Base-by-base conservation (phyloP, 2,113 vertebrate species). In the Spermophilus dauricus region DNA sequence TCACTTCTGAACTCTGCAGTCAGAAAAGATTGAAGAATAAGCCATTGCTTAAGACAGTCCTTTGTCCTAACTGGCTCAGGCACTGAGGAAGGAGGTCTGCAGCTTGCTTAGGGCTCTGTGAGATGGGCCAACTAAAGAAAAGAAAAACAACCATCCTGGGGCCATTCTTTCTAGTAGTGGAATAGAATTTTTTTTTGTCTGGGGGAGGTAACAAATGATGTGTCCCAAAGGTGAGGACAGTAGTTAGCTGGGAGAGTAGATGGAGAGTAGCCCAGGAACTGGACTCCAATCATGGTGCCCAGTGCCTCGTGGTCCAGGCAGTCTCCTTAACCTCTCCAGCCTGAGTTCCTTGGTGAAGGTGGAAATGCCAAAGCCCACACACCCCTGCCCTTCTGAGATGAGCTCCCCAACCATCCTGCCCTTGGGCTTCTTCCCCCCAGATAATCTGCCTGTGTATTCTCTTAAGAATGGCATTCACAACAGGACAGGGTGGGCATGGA, bases 61-160 rank as follows among this genome's bases (percentile, higher is more conserved):
- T 32, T 1, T 8, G 30, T 32, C 12, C 34, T 0, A 0, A 5
- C 18, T 26, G n/a, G 13, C 51, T 53, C 28, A 30, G 16, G 11
- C 34, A 34, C 8, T 0, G 17, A 17, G 48, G 7, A 9, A 13
- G 32, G 30, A 12, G 53, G 13, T 53, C 42, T 2, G 5, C 22
- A 42, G n/a, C 37, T 16, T 4, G 10, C 0, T 13, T 22, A 20
- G 37, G 20, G 14, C 5, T 18, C 24, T 34, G 24, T 63, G 51
- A 34, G 39, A 80, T 4, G 48, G 16, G 42, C 37, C 4, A 2
- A 53, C 58, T 51, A 28, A 67, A 37, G 72, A 34, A 48, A 67
- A 69, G 30, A 34, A 4, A 82, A 26, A 37, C 6, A 10, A 11
- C 8, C 61, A 11, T 26, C 61, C 61, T 28, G 22, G 61, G 17